Evolutionary conservation across 2,797 vertebrate species (phyloP), one percentile per base, ranked within the genome.

Genomic region (Harpagifer antarcticus): DNA sequence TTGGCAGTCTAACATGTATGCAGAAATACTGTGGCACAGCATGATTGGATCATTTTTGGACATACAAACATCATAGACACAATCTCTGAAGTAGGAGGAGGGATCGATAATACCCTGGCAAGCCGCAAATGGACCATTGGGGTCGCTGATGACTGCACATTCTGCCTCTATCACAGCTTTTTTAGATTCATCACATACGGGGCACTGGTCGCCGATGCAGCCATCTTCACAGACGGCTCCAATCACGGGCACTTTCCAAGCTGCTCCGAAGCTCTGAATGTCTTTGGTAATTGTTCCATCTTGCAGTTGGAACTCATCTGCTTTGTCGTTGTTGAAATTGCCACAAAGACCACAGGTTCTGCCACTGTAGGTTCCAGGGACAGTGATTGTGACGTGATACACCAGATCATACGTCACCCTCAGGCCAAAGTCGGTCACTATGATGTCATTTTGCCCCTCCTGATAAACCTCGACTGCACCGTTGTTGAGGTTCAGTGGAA

Each of bases 21-120:
- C 31, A 0, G 76, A 23, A 0, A 96, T 0, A 0, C 92, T 85
- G 0, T 88, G 59, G 45, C 95, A 95, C 43, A 95, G 71, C 0
- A 77, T 62, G 1, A 27, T 42, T 3, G 76, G 62, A 33, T 95
- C 86, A 2, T 91, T 93, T 0, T 88, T 67, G 9, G 92, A 87
- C 20, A 91, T 52, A 65, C 95, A 97, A 17, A 59, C 43, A 1
- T 96, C 96, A 1, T 89, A 95, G n/a, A 96, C 89, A 2, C 96
- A 97, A 5, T 95, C 81, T 0, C 78, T 71, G 40, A 91, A 68
- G 42, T 89, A 94, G 0, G 86, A 81, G 4, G 57, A 0, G 0
- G 95, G 95, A 49, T 94, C 64, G 0, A 96, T 59, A 4, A 20
- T 0, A 0, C 4, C 0, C 0, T 94, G 94, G 49, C 96, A 97